Base-by-base conservation (phyloP, 1,140 invertebrate genomes). In the Oryzaephilus surinamensis region DNA sequence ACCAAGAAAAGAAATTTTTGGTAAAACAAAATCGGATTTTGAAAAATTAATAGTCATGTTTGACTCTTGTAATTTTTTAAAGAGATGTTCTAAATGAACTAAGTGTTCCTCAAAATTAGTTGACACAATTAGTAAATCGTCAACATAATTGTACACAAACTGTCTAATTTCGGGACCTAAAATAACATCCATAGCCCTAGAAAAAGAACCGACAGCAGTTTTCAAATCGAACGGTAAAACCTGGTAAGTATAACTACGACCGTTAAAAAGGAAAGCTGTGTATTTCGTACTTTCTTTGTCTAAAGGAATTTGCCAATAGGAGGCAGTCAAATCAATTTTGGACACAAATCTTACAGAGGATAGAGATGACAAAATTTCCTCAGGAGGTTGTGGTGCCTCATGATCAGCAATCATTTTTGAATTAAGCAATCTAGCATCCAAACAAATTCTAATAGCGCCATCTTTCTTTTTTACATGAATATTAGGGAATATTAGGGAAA, bases 361-460 rank as follows among this genome's bases (percentile, higher is more conserved):
- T 38, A 52, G 55, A 7, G 39, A 36, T 33, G 52, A 50, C 12
- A 61, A 26, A 3, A 62, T 21, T 37, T 60, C 58, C 19, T 51
- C 36, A 19, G 51, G 47, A 8, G 51, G 12, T 0, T 48, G 39
- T 4, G 54, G 51, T 12, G 38, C 24, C 23, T 59, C 57, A 4
- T 50, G 31, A 16, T 61, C 56, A 2, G 50, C n/a, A 17, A 51
- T 21, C 40, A 61, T 59, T 2, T 34, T 42, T 3, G 39, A 29
- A 48, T 63, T 63, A 6, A 64, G 38, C 16, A 38, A 43, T 15
- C 58, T 19, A 2, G 54, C 58, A 46, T 64, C 58, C 21, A 64
- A 42, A 20, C 57, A 55, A 16, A 61, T 31, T 21, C 60, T 38
- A 6, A 62, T 43, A 0, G 43, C 31, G 1, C 48, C 34, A 32